A percentile compares a stretch with the other conserved stretches of the same genome.
phyloP scores from a whole-genome alignment of 2,888 invertebrate genomes.

The Caenorhabditis japonica region DNA sequence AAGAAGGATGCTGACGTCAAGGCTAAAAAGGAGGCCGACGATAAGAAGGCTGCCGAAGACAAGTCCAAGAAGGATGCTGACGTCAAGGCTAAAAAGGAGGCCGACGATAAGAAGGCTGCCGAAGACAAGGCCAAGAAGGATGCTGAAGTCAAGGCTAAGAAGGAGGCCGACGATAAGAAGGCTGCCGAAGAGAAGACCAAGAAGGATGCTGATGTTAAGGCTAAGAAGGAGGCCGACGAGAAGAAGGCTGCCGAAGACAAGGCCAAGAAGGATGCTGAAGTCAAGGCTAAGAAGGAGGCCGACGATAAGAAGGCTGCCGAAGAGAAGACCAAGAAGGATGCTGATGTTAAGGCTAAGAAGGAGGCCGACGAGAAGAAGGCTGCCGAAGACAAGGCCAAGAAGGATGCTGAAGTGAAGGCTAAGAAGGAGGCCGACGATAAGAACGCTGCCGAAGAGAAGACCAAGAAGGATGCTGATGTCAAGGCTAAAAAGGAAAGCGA shows the following conservation, averaged over 20 bases:
- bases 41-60: not conserved
- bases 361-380: constrained; percentile 17
- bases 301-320: constrained; percentile 4
- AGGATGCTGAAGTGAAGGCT: constrained; percentile 5
- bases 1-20: constrained; percentile 4
- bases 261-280: constrained; percentile 3
- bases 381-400: constrained; percentile 7
- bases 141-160: constrained; percentile 6
- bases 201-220: constrained; percentile 8
- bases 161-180: constrained; percentile 5
- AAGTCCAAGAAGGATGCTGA: constrained; percentile 5
- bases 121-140: constrained; percentile 9
- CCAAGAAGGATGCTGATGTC: constrained; percentile 15
- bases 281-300: constrained; percentile 7
- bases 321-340: constrained; percentile 6
- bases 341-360: constrained; percentile 8
- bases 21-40: constrained; percentile 12
- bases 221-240: constrained; percentile 15
- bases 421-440: not conserved
- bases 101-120: constrained; percentile 3
- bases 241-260: constrained; percentile 6
- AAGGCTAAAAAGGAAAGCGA: not conserved
- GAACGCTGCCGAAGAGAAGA: constrained; percentile 4
- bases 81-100: constrained; percentile 8
- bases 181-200: constrained; percentile 3